Evolutionary conservation across 2,113 vertebrate species (phyloP).

Genomic region (Nesogale talazaci): DNA sequence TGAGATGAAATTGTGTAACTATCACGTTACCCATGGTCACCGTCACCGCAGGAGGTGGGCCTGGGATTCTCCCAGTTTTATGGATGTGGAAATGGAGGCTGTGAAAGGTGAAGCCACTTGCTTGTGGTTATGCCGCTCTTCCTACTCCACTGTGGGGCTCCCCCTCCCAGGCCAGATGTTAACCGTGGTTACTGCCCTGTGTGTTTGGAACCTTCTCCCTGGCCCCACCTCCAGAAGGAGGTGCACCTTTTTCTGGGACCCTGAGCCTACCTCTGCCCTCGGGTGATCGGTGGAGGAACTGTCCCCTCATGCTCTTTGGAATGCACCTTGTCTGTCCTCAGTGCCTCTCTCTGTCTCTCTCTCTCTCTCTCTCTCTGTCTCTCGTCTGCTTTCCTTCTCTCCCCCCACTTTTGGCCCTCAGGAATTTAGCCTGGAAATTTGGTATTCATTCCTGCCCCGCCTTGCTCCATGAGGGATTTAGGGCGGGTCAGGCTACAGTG

Average conservation of each 20-base stretch:
- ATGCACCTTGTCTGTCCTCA: not conserved
- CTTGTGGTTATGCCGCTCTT: not conserved
- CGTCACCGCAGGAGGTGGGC: not conserved
- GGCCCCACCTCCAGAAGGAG: not conserved
- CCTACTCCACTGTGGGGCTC: too few species aligned
- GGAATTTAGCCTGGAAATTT: slow-evolving; percentile 29
- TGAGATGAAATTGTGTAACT: too few species aligned
- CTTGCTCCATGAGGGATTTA: not conserved
- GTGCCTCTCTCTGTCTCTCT: not conserved
- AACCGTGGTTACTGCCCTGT: not conserved
- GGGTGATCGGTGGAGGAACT: fast-evolving
- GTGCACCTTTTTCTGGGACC: not conserved
- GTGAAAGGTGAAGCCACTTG: not conserved
- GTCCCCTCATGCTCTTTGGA: not conserved
- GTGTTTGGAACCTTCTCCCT: not conserved
- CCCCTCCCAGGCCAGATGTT: not conserved
- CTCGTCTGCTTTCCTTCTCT: not conserved
- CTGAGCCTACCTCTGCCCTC: not conserved
- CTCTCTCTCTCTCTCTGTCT: not conserved
- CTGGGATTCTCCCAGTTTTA: not conserved
- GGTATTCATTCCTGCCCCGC: not conserved
- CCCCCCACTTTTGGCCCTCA: slow-evolving; percentile 16
- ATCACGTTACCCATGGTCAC: not conserved
- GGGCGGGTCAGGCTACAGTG: not conserved
- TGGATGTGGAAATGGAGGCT: not conserved